These are phyloP conservation scores for Oenanthe melanoleuca DNA, from an alignment of 2,113 vertebrate genomes.

Conservation along the genomic window DNA sequence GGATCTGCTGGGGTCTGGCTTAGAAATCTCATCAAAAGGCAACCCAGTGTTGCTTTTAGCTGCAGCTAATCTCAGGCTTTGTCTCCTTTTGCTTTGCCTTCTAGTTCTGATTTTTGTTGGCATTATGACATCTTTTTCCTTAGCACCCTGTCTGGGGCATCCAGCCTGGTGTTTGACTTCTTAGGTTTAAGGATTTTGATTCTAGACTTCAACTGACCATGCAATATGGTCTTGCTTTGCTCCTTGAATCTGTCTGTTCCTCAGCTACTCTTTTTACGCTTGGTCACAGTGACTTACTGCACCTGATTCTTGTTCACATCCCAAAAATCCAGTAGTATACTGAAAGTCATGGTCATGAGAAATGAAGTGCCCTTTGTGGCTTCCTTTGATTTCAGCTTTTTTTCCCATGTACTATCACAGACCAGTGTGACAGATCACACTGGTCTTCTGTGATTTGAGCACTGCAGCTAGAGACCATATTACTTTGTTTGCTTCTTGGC, in stretches of 20 bases:
- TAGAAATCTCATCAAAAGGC: not conserved
- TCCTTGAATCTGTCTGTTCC: not conserved
- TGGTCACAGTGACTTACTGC: not conserved
- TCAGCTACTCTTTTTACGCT: not conserved
- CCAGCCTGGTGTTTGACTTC: not conserved
- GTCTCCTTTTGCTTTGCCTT: not conserved
- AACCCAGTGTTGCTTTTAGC: not conserved
- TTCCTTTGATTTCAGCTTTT: not conserved
- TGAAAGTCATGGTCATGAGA: not conserved
- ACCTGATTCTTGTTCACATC: not conserved
- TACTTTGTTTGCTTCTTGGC: not conserved
- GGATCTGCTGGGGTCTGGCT: not conserved
- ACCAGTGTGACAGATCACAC: not conserved
- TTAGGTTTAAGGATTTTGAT: not conserved
- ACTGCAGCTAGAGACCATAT: not conserved
- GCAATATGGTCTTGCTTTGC: not conserved
- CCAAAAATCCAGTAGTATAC: not conserved
- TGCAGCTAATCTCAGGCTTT: not conserved
- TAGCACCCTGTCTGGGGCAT: not conserved
- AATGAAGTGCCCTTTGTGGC: not conserved
- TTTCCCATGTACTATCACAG: not conserved
- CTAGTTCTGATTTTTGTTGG: not conserved
- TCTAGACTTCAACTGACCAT: not conserved
- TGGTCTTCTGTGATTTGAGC: not conserved
- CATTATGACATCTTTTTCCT: not conserved